Percentiles rank a stretch among this genome's conserved stretches.
These are phyloP conservation scores for Anthopleura sola DNA, from an alignment of 64 coral and sea anemone species.

Conservation along the genomic window DNA sequence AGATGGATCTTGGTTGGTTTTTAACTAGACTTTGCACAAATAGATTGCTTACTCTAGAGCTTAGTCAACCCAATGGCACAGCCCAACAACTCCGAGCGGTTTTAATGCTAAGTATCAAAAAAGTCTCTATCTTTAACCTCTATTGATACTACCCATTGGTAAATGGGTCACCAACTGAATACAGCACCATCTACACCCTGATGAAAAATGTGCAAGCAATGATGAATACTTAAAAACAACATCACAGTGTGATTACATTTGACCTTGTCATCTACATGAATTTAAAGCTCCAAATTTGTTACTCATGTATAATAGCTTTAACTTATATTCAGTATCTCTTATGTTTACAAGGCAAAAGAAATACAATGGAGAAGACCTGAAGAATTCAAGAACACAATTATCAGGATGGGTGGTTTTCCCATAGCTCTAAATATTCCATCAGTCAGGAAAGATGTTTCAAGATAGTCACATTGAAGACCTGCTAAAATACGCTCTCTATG, in stretches of 20 bases:
- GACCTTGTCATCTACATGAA: constrained; percentile 32
- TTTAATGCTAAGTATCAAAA: constrained; percentile 9
- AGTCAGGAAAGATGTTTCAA: too few relatives aligned
- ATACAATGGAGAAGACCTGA: too few relatives aligned
- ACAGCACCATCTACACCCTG: constrained; percentile 36
- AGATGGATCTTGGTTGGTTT: constrained; percentile 42
- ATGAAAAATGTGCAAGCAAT: constrained; percentile 19
- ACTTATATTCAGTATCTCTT: neutral
- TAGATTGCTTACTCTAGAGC: neutral
- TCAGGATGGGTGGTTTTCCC: too few relatives aligned
- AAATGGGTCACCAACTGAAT: constrained; percentile 17
- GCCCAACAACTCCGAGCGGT: neutral
- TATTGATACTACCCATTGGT: constrained; percentile 28
- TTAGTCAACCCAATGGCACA: neutral
- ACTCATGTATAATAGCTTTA: too few relatives aligned
- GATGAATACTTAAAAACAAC: neutral
- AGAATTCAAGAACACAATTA: too few relatives aligned
- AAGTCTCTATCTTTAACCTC: neutral
- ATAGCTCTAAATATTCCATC: too few relatives aligned
- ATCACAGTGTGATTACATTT: constrained; percentile 43
- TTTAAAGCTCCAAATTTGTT: neutral
- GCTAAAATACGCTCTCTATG: constrained; percentile 13
- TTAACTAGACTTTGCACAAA: constrained; percentile 4
- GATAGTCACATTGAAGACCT: too few relatives aligned
- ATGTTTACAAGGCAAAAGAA: constrained; percentile 30